Percentiles rank a stretch among this genome's conserved stretches.
These are phyloP conservation scores for Atractosteus spatula DNA, from an alignment of 2,113 vertebrate species.

Conservation along the genomic window DNA sequence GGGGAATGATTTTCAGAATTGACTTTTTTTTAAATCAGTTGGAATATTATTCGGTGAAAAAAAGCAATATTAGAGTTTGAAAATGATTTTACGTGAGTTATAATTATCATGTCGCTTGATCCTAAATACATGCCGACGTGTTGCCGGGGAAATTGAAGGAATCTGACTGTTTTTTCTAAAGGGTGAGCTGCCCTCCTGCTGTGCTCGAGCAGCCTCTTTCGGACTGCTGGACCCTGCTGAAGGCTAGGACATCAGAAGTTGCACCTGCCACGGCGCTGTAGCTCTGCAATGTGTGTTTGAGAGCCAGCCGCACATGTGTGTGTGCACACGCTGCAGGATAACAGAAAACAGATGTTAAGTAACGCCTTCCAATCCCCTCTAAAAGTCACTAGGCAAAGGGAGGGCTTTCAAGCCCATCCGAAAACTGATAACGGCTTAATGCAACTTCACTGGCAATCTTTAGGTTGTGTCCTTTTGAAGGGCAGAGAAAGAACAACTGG, in stretches of 20 bases:
- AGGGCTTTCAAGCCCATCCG: background rate
- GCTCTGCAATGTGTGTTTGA: background rate
- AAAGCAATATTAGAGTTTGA: background rate
- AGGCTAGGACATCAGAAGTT: constrained; percentile 1
- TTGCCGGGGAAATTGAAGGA: too few species aligned
- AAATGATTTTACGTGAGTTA: background rate
- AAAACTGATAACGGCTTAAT: background rate
- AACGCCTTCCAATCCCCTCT: background rate
- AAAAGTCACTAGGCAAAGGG: background rate
- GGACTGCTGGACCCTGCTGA: background rate
- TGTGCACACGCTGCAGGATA: background rate
- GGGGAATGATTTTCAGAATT: too few species aligned
- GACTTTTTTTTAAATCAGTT: too few species aligned
- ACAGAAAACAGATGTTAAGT: background rate
- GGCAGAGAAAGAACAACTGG: too few species aligned
- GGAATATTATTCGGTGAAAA: too few species aligned
- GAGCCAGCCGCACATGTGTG: background rate
- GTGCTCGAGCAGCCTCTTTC: background rate
- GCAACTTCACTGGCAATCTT: background rate
- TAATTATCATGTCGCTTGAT: too few species aligned
- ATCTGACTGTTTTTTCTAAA: too few species aligned
- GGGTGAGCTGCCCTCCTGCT: background rate
- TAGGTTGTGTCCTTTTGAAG: too few species aligned
- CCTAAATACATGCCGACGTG: too few species aligned
- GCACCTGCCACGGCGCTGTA: background rate